Evolutionary conservation across 2,113 vertebrate species (phyloP), one percentile per base, ranked within the genome.

Genomic region (Manacus vitellinus): DNA sequence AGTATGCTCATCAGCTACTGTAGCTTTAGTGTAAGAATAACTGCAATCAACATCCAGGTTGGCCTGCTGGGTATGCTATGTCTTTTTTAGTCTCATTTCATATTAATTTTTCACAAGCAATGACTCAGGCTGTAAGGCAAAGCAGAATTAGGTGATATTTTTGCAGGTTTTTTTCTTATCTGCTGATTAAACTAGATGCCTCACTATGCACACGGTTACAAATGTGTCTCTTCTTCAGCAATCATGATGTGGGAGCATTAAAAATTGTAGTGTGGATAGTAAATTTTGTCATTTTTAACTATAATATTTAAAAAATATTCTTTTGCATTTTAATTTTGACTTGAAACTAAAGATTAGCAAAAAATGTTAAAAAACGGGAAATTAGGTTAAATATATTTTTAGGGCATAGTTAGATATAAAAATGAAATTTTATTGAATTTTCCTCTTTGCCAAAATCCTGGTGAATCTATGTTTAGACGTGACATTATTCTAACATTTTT

Each of bases 341-440:
- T 54, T 85, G 30, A 85, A 83, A 55, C 4, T 46, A 83, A 66
- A 77, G n/a, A 62, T 15, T 37, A 62, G 1, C 10, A 31, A 44
- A 74, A 1, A 52, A 27, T 8, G 2, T 46, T 43, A 3, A 31
- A 68, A 79, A n/a, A 0, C 1, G 30, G 23, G 31, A 58, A 56
- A 77, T 55, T 33, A 6, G 14, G 25, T 66, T 44, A 62, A 76
- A 56, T 68, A 20, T 9, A 16, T 49, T 56, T 95, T 65, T 54
- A 54, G 15, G 17, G 12, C 3, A 37, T 13, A 39, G 1, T 2
- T 43, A 70, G 22, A 66, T 19, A 56, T 9, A 54, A 75, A 68
- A 82, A 52, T 25, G 3, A 80, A 54, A 41, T 43, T 41, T 58
- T 8, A 43, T 9, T 9, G 5, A 55, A 14, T 51, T 77, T 54